Evolutionary conservation across 2,888 invertebrate genomes (phyloP), one percentile per base, ranked within the genome.

Genomic region (Tetheella fluctuosa): DNA sequence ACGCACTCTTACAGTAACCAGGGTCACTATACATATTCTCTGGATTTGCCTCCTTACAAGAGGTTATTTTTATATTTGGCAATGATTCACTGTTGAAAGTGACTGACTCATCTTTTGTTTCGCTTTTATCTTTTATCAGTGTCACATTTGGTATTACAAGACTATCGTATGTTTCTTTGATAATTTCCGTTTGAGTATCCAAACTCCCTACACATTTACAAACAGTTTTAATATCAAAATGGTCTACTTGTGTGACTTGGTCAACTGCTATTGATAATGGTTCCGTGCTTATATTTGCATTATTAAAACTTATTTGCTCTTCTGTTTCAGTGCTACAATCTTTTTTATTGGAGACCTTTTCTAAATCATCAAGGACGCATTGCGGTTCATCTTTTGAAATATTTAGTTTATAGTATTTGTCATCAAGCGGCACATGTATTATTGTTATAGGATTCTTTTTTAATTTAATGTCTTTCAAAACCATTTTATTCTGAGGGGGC

Each of bases 71-170:
- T 6, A 87, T 71, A 75, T 88, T 82, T 57, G 85, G 85, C 66
- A 85, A 67, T 20, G 87, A 83, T 60, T 75, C 73, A 70, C 78
- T 81, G 61, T 76, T 71, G 54, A 84, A 67, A 52, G 69, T 76
- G 42, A 77, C 68, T 69, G 74, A 63, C 23, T 81, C 76, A 39
- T 81, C 81, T 81, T 82, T 88, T 71, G 76, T 69, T 65, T 83
- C 80, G 61, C 64, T 78, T 69, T 80, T 89, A 65, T 87, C 89
- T 67, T 86, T 89, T 58, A 74, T 86, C 72, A 92, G 78, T 52
- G 86, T 85, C 59, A 92, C 85, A 80, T 91, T 89, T 77, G 92
- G 92, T 86, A 92, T 86, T 64, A 87, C 81, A 23, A 92, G 89
- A 75, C 79, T 87, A 72, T 91, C 92, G 70, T 84, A 91, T 54